Evolutionary conservation across 2,888 invertebrate genomes (phyloP).

Genomic region (Pyrocoelia pectoralis): DNA sequence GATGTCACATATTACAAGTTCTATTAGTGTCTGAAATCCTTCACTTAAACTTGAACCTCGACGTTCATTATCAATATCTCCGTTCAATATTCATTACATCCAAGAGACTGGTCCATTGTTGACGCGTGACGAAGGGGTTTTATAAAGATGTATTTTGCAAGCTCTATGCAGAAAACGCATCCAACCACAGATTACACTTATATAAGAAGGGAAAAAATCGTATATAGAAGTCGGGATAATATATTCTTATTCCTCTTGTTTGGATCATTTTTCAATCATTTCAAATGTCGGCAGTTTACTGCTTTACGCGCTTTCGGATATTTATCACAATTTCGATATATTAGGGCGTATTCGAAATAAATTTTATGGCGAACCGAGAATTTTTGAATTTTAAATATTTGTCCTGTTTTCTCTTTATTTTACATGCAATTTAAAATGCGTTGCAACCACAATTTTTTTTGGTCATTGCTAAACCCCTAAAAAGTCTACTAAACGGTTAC

Average conservation of each 20-base stretch:
- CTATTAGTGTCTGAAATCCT: slow-evolving; percentile 28
- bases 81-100: slow-evolving; percentile 12
- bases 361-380: too few relatives aligned
- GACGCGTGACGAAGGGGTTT: slow-evolving; percentile 32
- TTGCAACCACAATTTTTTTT: too few relatives aligned
- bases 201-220: slow-evolving; percentile 28
- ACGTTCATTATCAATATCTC: slow-evolving; percentile 14
- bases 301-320: slow-evolving; percentile 7
- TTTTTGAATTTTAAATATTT: too few relatives aligned
- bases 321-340: slow-evolving; percentile 9
- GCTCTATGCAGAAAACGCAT: slow-evolving; percentile 25
- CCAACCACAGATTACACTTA: slow-evolving; percentile 28
- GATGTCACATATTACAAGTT: slow-evolving; percentile 30
- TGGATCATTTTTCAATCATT: slow-evolving; percentile 39
- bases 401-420: too few relatives aligned
- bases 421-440: too few relatives aligned
- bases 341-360: slow-evolving; percentile 19
- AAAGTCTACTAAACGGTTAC: too few relatives aligned
- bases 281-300: slow-evolving; percentile 15
- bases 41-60: background rate
- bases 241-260: slow-evolving; percentile 42
- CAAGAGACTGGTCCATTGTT: slow-evolving; percentile 26
- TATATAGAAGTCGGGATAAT: slow-evolving; percentile 37
- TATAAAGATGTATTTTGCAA: slow-evolving; percentile 33
- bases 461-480: too few relatives aligned